These are phyloP conservation scores for Tricholaema leucomelas DNA, from an alignment of 2,113 vertebrate species.

Conservation along the genomic window DNA sequence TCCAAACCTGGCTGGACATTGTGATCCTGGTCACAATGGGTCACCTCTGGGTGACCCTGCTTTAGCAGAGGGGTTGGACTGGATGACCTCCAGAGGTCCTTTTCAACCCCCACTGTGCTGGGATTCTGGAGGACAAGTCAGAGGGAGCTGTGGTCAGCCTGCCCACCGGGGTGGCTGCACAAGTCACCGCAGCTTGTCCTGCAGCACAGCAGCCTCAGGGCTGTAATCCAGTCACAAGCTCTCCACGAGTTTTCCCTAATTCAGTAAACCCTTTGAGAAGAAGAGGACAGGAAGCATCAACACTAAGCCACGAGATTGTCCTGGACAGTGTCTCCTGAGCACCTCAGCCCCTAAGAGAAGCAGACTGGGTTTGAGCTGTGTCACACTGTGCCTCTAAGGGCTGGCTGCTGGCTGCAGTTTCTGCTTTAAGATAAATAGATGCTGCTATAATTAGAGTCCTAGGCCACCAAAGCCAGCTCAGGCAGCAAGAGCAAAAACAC, in stretches of 20 bases:
- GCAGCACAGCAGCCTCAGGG: background rate
- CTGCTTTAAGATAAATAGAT: constrained; percentile 8
- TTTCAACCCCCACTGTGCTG: background rate
- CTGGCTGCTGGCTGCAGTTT: background rate
- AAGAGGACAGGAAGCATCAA: background rate
- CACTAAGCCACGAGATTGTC: accelerated
- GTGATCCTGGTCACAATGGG: background rate
- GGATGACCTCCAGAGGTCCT: background rate
- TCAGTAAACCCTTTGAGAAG: background rate
- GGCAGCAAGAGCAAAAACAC: background rate
- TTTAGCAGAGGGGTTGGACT: background rate
- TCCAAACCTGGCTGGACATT: no score
- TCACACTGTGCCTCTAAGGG: accelerated
- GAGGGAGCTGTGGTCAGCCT: accelerated
- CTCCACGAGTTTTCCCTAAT: background rate
- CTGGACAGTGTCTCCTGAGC: background rate
- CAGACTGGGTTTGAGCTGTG: background rate
- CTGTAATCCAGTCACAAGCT: background rate
- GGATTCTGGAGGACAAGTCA: background rate
- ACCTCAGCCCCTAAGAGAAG: background rate
- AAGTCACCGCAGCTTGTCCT: background rate
- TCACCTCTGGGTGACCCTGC: background rate
- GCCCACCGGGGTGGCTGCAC: background rate
- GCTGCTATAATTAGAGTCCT: constrained; percentile 45
- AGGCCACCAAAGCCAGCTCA: background rate